These are phyloP conservation scores for Tethya wilhelma DNA, from an alignment of 37 sponge, comb jelly and placozoan genomes.

Conservation along the genomic window DNA sequence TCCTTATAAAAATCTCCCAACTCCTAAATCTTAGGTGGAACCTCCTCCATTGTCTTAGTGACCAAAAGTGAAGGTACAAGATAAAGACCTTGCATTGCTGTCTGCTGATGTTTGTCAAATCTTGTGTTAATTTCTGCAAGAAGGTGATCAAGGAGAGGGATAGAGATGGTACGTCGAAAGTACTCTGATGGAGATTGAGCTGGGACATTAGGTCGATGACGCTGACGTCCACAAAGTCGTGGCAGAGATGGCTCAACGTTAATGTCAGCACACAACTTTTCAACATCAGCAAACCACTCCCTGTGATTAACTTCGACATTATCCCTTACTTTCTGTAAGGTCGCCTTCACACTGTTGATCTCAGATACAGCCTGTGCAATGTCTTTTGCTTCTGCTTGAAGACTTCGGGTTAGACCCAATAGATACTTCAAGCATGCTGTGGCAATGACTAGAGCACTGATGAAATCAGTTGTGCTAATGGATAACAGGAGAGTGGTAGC, in stretches of 20 bases:
- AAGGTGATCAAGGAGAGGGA: constrained; percentile 35
- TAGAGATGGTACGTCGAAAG: constrained; percentile 21
- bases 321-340: constrained; percentile 30
- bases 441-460: constrained; percentile 43
- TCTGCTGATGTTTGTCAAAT: constrained; percentile 43
- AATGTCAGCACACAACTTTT: too few relatives aligned
- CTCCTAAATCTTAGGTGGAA: too few relatives aligned
- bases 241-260: too few relatives aligned
- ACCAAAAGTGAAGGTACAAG: constrained; percentile 5
- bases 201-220: too few relatives aligned
- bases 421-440: constrained; percentile 32
- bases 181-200: constrained; percentile 35
- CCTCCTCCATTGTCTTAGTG: background rate
- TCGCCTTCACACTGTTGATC: constrained; percentile 11
- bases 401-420: constrained; percentile 22
- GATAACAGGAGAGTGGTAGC: constrained; percentile 28
- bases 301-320: constrained; percentile 30
- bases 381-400: constrained; percentile 57
- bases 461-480: constrained; percentile 38
- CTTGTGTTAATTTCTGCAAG: constrained; percentile 23
- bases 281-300: constrained; percentile 40
- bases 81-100: constrained; percentile 29
- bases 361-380: constrained; percentile 46
- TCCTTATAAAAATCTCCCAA: constrained; percentile 13
- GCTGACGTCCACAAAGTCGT: too few relatives aligned